phyloP scores from a whole-genome alignment of 1,140 invertebrate species.

The Stegodyphus mimosarum region DNA sequence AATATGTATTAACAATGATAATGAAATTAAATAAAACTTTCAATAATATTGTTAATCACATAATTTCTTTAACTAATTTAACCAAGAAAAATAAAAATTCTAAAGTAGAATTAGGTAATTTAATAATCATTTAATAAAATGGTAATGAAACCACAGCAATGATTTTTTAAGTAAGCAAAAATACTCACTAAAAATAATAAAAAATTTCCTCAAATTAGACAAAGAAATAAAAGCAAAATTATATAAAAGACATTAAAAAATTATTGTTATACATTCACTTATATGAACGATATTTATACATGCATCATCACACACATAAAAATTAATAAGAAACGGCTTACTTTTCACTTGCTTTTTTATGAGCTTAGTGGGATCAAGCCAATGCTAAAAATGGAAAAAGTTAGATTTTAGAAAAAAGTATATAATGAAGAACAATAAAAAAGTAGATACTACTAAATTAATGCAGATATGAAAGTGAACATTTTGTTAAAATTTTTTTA shows the following conservation, averaged over 20 bases:
- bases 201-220: too few relatives aligned
- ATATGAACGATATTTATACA: neutral
- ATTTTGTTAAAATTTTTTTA: too few relatives aligned
- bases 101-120: too few relatives aligned
- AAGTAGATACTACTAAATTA: neutral
- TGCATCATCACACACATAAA: neutral
- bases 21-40: too few relatives aligned
- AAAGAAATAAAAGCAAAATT: neutral
- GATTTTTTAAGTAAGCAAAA: too few relatives aligned
- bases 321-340: slow-evolving; percentile 31
- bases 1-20: too few relatives aligned
- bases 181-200: too few relatives aligned
- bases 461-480: neutral
- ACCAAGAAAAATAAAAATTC: too few relatives aligned
- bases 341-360: slow-evolving; percentile 97
- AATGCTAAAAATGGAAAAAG: slow-evolving; percentile 76
- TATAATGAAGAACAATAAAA: neutral
- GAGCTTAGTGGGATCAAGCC: slow-evolving; percentile 97
- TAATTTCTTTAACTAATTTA: too few relatives aligned
- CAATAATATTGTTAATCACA: too few relatives aligned
- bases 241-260: neutral
- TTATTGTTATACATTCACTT: neutral
- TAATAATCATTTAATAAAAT: too few relatives aligned
- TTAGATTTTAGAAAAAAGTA: neutral
- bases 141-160: too few relatives aligned